Evolutionary conservation across 2,113 vertebrate genomes (phyloP), one percentile per base, ranked within the genome.

Genomic region (Ibidorhyncha struthersii): DNA sequence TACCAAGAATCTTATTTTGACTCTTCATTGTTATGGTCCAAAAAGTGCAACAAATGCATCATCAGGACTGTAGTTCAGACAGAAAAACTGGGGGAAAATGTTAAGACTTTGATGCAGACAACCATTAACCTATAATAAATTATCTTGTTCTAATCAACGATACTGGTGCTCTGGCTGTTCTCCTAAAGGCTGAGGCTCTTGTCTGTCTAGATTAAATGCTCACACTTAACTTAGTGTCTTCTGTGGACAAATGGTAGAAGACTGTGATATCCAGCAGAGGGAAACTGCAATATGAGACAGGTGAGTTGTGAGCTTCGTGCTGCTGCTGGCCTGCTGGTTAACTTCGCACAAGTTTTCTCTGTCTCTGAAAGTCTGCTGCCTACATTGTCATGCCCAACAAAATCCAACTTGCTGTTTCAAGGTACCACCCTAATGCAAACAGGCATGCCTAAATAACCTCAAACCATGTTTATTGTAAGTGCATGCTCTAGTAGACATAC

Each of bases 311-410:
- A 82, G 59, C 21, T 61, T 86, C 1, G 1, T 58, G 38, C 59
- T 90, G 36, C 53, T 27, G 65, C 56, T 92, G 79, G 41, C 61
- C 23, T 86, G 20, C 29, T 79, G 38, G 22, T n/a, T 56, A 66
- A 40, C 34, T 53, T 73, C 0, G 0, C 21, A 8, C 19, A 23
- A 9, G 19, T 45, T 81, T 86, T 62, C 25, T 78, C 36, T 1
- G 2, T 58, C 34, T 87, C 22, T 63, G 43, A 22, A 67, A 38
- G 29, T 76, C 69, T 84, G 50, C 52, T 91, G 47, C 30, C 30
- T 62, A 6, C 27, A 58, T 25, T 27, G 23, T 34, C 43, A 77
- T 21, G 30, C 34, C 58, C 12, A 58, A 43, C 27, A 86, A 86
- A 95, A 94, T 86, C 19, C 58, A 70, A 3, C 27, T n/a, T 80